These are phyloP conservation scores for Drosophila fulvimacula DNA, from an alignment of 2,888 invertebrate genomes.

Conservation along the genomic window DNA sequence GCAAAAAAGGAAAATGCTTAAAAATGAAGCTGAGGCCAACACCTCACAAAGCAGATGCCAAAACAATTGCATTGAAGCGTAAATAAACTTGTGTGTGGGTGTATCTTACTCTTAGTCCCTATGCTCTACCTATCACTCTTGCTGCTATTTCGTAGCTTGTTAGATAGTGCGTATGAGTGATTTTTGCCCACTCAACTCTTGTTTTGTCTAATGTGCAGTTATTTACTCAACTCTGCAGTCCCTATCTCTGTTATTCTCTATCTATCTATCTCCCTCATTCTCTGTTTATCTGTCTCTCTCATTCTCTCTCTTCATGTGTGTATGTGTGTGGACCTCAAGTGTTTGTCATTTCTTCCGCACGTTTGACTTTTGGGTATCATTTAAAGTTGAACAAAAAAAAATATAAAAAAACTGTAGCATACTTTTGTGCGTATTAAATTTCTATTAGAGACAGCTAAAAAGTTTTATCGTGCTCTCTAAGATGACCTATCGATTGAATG, in stretches of 20 bases:
- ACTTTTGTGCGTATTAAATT: conserved; percentile 17
- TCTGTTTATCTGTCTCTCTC: background rate
- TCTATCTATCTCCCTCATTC: too few species aligned
- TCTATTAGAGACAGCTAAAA: conserved; percentile 10
- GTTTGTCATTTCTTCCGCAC: conserved; percentile 52
- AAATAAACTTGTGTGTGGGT: conserved; percentile 34
- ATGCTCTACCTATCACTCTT: background rate
- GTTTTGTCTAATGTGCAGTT: conserved; percentile 43
- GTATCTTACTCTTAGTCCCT: background rate
- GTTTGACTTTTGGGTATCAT: conserved; percentile 36
- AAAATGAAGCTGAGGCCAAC: conserved; percentile 35
- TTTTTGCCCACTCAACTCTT: conserved; percentile 42
- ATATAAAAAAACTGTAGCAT: background rate
- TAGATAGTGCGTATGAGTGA: conserved; percentile 50
- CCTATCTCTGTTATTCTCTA: background rate
- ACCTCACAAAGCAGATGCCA: conserved; percentile 30
- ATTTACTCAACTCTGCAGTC: conserved; percentile 21
- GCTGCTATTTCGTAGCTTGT: conserved; percentile 14
- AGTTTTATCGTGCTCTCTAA: background rate
- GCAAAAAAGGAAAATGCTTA: conserved; percentile 21
- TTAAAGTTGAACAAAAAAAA: conserved; percentile 19
- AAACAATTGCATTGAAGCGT: conserved; percentile 53
- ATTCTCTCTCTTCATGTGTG: conserved; percentile 3
- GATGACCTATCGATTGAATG: background rate
- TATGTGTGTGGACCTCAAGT: conserved; percentile 42